Evolutionary conservation across 1,140 invertebrate genomes (phyloP).

Genomic region (Diorhabda elongata): DNA sequence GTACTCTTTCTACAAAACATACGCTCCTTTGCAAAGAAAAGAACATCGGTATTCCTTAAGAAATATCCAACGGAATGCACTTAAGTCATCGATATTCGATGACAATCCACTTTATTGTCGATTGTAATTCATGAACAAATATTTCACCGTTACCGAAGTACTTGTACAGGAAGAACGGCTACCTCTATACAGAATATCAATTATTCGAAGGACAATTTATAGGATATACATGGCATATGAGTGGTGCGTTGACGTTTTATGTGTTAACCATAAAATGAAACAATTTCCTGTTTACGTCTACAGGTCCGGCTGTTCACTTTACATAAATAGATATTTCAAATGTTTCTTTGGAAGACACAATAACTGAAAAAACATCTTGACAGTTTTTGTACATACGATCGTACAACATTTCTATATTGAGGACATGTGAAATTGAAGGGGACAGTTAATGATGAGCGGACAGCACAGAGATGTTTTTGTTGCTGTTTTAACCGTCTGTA

Average conservation of each 20-base stretch:
- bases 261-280: slow-evolving; percentile 16
- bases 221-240: slow-evolving; percentile 7
- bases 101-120: slow-evolving; percentile 11
- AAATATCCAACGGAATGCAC: not conserved
- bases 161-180: slow-evolving; percentile 9
- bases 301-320: not conserved
- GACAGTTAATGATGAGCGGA: no score
- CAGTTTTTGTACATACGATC: no score
- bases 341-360: no score
- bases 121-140: slow-evolving; percentile 11
- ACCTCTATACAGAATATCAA: slow-evolving; percentile 11
- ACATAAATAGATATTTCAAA: no score
- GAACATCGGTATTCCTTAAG: not conserved
- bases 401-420: no score
- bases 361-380: no score
- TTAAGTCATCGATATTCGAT: slow-evolving; percentile 2
- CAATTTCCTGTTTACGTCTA: slow-evolving; percentile 12
- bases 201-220: slow-evolving; percentile 1
- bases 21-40: no score
- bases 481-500: no score
- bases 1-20: no score
- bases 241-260: slow-evolving; percentile 10
- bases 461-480: no score
- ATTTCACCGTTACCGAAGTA: slow-evolving; percentile 7
- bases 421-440: no score